Percentiles rank a stretch among this genome's conserved stretches.
phyloP scores from a whole-genome alignment of 2,113 vertebrate species.

The Labrus mixtus region DNA sequence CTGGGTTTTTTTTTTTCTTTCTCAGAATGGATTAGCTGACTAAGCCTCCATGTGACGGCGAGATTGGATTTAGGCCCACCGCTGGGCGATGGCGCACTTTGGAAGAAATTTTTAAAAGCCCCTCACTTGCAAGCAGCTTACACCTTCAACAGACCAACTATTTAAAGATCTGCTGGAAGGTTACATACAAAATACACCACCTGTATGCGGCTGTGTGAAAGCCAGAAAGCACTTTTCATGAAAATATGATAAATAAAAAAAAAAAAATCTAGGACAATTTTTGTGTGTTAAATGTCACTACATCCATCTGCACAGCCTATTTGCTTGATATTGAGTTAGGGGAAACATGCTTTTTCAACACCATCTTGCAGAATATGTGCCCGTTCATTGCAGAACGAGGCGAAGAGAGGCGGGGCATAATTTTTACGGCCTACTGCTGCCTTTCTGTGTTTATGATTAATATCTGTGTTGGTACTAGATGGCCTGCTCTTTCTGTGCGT shows the following conservation, averaged over 20 bases:
- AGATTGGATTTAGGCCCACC: slow-evolving; percentile 71
- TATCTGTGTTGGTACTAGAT: slow-evolving; percentile 80
- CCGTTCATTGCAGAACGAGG: no score
- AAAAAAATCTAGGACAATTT: not conserved
- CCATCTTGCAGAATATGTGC: slow-evolving; percentile 9
- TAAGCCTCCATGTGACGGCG: slow-evolving; percentile 81
- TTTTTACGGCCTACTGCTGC: not conserved
- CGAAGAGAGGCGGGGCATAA: no score
- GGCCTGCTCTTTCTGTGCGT: slow-evolving; percentile 89
- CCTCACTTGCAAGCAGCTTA: slow-evolving; percentile 25
- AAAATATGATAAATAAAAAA: slow-evolving; percentile 2
- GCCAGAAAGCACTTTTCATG: not conserved
- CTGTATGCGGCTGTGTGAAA: not conserved
- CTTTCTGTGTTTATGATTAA: not conserved
- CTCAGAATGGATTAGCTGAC: slow-evolving; percentile 76
- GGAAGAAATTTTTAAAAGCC: slow-evolving; percentile 39
- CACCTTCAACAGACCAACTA: not conserved
- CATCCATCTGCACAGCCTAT: not conserved
- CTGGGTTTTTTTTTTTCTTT: slow-evolving; percentile 71
- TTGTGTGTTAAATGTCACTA: not conserved
- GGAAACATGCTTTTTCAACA: slow-evolving; percentile 1
- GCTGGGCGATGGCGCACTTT: slow-evolving; percentile 44
- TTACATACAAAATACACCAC: not conserved
- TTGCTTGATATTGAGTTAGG: slow-evolving; percentile 7
- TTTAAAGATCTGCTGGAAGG: slow-evolving; percentile 1